phyloP scores from a whole-genome alignment of 2,113 vertebrate species.

The Microtus montanus region DNA sequence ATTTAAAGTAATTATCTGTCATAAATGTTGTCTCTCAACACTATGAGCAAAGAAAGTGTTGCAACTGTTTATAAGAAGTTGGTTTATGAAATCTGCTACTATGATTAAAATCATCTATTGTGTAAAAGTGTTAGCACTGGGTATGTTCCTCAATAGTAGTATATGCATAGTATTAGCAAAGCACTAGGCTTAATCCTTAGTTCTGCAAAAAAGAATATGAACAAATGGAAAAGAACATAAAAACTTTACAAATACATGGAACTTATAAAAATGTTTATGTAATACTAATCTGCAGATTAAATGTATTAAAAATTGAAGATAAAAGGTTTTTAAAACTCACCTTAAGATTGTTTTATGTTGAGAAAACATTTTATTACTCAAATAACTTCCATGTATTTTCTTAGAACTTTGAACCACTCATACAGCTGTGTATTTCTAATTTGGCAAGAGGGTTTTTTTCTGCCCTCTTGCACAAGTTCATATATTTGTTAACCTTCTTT shows the following conservation, averaged over 20 bases:
- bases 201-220: not conserved
- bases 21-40: too few species aligned
- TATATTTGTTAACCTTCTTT: not conserved
- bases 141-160: too few species aligned
- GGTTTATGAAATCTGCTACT: too few species aligned
- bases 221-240: not conserved
- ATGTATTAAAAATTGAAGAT: too few species aligned
- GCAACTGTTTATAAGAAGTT: too few species aligned
- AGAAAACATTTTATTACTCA: constrained; percentile 23
- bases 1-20: too few species aligned
- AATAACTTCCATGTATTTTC: not conserved
- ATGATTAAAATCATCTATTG: too few species aligned
- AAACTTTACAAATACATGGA: not conserved
- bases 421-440: constrained; percentile 19
- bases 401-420: not conserved
- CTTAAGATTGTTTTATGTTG: not conserved
- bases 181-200: not conserved
- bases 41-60: too few species aligned
- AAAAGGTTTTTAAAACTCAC: too few species aligned
- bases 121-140: too few species aligned
- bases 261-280: not conserved
- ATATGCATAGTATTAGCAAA: too few species aligned
- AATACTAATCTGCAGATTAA: too few species aligned
- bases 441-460: not conserved
- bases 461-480: not conserved